phyloP scores from a whole-genome alignment of 2,888 invertebrate species.

The Drosophila birchii region DNA sequence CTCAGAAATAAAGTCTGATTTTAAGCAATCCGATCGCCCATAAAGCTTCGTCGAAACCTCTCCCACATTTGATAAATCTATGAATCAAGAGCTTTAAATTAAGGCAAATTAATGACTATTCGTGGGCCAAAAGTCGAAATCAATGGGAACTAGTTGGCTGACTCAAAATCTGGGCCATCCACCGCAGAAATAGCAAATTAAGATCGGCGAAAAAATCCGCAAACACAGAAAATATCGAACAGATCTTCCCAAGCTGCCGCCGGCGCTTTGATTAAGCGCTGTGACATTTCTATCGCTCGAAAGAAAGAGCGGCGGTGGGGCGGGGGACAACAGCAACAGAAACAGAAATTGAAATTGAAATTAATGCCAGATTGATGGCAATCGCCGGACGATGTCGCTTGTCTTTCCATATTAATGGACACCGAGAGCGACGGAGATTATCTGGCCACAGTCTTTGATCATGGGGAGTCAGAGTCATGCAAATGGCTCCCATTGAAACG shows the following conservation, averaged over 20 bases:
- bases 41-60: conserved; percentile 29
- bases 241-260: conserved; percentile 72
- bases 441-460: conserved; percentile 63
- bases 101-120: conserved; percentile 49
- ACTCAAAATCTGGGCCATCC: conserved; percentile 43
- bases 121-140: conserved; percentile 22
- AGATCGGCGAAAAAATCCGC: conserved; percentile 31
- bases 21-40: conserved; percentile 17
- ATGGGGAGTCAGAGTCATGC: conserved; percentile 37
- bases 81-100: conserved; percentile 35
- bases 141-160: conserved; percentile 69
- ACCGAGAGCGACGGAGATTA: conserved; percentile 68
- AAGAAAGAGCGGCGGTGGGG: not conserved
- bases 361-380: conserved; percentile 74
- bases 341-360: conserved; percentile 63
- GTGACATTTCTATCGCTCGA: conserved; percentile 73
- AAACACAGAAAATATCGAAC: conserved; percentile 24
- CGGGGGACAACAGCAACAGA: not conserved
- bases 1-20: not conserved
- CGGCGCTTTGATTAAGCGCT: conserved; percentile 70
- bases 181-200: conserved; percentile 23
- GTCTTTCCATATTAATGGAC: conserved; percentile 59
- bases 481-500: conserved; percentile 15
- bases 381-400: conserved; percentile 46
- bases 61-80: conserved; percentile 44